phyloP scores from a whole-genome alignment of 2,113 vertebrate genomes.

The Thunnus thynnus region DNA sequence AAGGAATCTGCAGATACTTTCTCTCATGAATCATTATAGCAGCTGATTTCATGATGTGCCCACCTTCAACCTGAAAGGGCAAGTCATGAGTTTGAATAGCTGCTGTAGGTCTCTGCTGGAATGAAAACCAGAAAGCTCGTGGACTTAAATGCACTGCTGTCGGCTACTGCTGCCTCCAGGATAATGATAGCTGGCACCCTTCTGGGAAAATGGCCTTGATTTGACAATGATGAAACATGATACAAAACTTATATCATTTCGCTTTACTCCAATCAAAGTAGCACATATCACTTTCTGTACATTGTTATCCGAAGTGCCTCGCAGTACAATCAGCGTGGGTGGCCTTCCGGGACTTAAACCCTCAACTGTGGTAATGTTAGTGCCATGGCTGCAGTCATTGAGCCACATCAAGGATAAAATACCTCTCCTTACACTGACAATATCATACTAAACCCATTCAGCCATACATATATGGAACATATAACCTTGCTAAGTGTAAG shows the following conservation, averaged over 20 bases:
- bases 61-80: neutral
- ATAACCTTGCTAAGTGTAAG: neutral
- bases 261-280: slow-evolving; percentile 31
- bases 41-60: neutral
- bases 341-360: slow-evolving; percentile 22
- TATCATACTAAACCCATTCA: slow-evolving; percentile 17
- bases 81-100: neutral
- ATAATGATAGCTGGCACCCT: slow-evolving; percentile 46
- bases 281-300: slow-evolving; percentile 7
- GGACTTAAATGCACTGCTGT: neutral
- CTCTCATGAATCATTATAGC: neutral
- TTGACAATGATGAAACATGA: slow-evolving; percentile 39
- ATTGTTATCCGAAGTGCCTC: slow-evolving; percentile 31
- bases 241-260: slow-evolving; percentile 8
- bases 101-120: neutral
- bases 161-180: slow-evolving; percentile 13
- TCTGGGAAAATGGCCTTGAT: slow-evolving; percentile 31
- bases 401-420: slow-evolving; percentile 31
- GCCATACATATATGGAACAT: neutral
- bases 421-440: slow-evolving; percentile 12
- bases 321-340: slow-evolving; percentile 18
- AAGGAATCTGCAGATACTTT: neutral
- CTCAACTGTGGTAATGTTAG: slow-evolving; percentile 18
- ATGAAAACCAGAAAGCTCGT: slow-evolving; percentile 10
- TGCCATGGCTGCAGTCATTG: neutral